Conservation (phyloP, 2,113 vertebrate genomes). For the Raja brachyura region DNA sequence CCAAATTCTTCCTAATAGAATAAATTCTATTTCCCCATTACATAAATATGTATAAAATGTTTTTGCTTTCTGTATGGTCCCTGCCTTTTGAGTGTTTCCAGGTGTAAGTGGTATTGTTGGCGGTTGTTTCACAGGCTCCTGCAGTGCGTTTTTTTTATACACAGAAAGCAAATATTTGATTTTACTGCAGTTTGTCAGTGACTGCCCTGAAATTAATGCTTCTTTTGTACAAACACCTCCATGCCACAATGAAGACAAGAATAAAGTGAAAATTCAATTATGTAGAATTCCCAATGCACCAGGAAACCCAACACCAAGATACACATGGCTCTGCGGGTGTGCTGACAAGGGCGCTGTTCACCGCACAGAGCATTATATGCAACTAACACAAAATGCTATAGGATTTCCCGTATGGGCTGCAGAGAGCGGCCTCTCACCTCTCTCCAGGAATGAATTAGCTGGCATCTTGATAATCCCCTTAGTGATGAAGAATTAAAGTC, state of each 20-base stretch:
- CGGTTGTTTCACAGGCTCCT: background rate
- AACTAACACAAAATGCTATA: slow-evolving; percentile 1
- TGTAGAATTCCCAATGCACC: background rate
- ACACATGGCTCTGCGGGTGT: background rate
- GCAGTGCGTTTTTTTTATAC: no score
- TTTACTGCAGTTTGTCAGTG: background rate
- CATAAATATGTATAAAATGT: background rate
- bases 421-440: slow-evolving; percentile 29
- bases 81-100: no score
- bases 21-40: background rate
- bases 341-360: background rate
- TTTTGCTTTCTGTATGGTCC: background rate
- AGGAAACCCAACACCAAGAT: background rate
- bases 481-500: slow-evolving; percentile 38
- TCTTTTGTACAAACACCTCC: slow-evolving; percentile 5
- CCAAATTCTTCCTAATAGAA: background rate
- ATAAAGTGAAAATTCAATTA: slow-evolving; percentile 1
- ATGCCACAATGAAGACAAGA: slow-evolving; percentile 8
- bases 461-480: slow-evolving; percentile 31
- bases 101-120: background rate
- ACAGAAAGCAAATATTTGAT: background rate
- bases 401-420: background rate
- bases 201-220: background rate
- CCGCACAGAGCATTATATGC: background rate
- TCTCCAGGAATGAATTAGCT: slow-evolving; percentile 31